These are phyloP conservation scores for Acrobasis suavella DNA, from an alignment of 2,888 invertebrate species.

Conservation along the genomic window DNA sequence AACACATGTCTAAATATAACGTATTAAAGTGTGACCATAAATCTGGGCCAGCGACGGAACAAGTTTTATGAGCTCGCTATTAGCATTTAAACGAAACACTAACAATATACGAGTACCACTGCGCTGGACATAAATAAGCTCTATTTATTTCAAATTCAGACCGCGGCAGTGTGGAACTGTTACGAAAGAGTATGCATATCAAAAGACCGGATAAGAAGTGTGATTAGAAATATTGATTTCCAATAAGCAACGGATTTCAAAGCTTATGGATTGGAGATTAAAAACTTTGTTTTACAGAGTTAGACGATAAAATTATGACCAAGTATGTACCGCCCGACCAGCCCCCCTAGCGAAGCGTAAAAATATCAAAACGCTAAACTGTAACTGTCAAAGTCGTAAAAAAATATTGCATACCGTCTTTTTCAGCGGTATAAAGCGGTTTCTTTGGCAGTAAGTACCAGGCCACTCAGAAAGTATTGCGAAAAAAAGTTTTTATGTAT, in stretches of 20 bases:
- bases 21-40: not conserved
- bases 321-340: not conserved
- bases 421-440: no score
- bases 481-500: no score
- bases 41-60: not conserved
- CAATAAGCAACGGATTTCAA: not conserved
- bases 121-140: not conserved
- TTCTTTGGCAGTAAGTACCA: no score
- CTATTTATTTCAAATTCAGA: not conserved
- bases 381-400: no score
- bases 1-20: slow-evolving; percentile 1
- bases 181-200: no score
- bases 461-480: no score
- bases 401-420: no score
- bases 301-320: not conserved
- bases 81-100: not conserved
- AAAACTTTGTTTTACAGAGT: not conserved
- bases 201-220: no score
- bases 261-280: not conserved
- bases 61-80: slow-evolving; percentile 7
- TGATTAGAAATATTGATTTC: not conserved
- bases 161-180: no score
- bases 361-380: not conserved
- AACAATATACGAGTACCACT: not conserved
- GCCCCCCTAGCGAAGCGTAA: not conserved